Conservation (phyloP, 1,140 invertebrate species). For the Mylabris phalerata region DNA sequence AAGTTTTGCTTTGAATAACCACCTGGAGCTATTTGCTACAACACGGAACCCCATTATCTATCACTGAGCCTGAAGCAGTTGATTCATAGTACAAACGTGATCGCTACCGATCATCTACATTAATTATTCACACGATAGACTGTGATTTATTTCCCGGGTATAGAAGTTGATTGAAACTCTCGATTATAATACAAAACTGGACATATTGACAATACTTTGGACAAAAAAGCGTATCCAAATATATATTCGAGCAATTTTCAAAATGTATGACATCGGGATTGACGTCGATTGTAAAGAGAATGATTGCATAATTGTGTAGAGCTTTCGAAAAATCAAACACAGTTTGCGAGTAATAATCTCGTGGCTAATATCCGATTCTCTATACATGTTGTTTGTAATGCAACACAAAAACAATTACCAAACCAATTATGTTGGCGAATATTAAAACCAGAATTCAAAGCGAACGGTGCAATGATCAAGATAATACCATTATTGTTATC, state of each 20-base stretch:
- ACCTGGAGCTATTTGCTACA: conserved; percentile 13
- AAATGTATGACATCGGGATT: too few relatives aligned
- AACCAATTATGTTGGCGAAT: conserved; percentile 19
- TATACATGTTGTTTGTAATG: conserved; percentile 5
- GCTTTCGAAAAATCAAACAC: too few relatives aligned
- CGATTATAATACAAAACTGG: too few relatives aligned
- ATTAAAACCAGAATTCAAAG: conserved; percentile 27
- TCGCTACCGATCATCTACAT: conserved; percentile 15
- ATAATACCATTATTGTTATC: conserved; percentile 24
- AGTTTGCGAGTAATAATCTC: background rate
- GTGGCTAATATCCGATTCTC: conserved; percentile 17
- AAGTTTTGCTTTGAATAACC: background rate
- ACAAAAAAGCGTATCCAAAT: too few relatives aligned
- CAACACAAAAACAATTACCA: conserved; percentile 23
- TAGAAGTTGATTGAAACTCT: too few relatives aligned
- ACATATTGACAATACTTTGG: too few relatives aligned
- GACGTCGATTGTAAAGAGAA: too few relatives aligned
- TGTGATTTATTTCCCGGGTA: conserved; percentile 7
- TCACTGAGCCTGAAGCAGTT: conserved; percentile 7
- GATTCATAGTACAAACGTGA: conserved; percentile 16
- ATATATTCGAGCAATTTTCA: too few relatives aligned
- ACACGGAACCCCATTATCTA: conserved; percentile 14
- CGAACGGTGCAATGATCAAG: conserved; percentile 21
- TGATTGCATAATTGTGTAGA: too few relatives aligned
- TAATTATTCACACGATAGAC: conserved; percentile 9